Conservation (phyloP, 2,113 vertebrate genomes). For the Loxodonta africana region DNA sequence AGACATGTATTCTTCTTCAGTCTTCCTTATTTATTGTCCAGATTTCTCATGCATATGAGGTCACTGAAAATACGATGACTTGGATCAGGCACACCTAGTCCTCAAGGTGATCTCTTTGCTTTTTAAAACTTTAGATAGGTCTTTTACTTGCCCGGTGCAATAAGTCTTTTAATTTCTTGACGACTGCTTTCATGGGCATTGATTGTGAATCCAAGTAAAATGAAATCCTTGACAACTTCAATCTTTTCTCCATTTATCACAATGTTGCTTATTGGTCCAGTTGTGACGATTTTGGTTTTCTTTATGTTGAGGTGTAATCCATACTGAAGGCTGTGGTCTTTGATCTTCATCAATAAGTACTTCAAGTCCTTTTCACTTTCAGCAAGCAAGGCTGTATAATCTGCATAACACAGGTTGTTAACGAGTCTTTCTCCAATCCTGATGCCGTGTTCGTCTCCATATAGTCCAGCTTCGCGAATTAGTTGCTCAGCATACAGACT, state of each 20-base stretch:
- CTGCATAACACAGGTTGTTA: neutral
- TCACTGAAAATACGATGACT: neutral
- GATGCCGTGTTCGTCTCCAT: neutral
- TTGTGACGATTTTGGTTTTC: neutral
- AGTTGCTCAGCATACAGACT: neutral
- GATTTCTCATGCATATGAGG: no score
- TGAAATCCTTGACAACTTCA: neutral
- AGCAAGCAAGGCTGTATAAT: neutral
- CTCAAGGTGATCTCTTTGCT: neutral
- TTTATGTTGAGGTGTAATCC: neutral
- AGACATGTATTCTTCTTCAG: no score
- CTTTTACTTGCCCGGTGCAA: no score
- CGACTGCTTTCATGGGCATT: neutral
- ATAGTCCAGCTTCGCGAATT: neutral
- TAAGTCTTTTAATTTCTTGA: neutral
- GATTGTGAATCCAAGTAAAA: neutral
- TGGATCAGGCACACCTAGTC: no score
- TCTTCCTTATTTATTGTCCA: no score
- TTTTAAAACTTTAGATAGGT: neutral
- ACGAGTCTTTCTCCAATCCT: neutral
- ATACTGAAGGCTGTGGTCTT: neutral
- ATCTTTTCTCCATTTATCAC: neutral
- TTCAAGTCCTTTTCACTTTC: neutral
- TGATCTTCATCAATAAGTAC: neutral
- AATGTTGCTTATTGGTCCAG: neutral